Evolutionary conservation across 2,888 invertebrate genomes (phyloP).

Genomic region (Diarsia brunnea): DNA sequence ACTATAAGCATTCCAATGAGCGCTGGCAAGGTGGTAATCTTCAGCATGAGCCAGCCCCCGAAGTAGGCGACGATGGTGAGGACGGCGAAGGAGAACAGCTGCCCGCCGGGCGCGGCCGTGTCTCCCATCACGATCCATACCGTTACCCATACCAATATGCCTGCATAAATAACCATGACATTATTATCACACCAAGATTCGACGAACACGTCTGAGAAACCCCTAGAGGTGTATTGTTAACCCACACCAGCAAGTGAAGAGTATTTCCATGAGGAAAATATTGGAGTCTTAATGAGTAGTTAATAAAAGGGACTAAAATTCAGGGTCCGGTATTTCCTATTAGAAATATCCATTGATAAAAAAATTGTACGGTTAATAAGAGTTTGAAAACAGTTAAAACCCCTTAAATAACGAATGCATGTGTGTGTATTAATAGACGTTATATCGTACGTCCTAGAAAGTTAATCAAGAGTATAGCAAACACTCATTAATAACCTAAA

Average conservation of each 20-base stretch:
- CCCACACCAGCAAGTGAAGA: background rate
- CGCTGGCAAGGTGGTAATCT: constrained; percentile 94
- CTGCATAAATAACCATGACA: constrained; percentile 73
- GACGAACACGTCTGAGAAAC: background rate
- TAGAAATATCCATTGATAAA: background rate
- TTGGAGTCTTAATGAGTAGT: background rate
- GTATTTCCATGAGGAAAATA: background rate
- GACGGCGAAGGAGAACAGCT: constrained; percentile 94
- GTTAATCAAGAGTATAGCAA: constrained; percentile 1
- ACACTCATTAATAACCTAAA: background rate
- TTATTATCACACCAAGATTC: background rate
- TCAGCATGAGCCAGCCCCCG: constrained; percentile 95
- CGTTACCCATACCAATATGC: constrained; percentile 94
- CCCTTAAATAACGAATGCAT: background rate
- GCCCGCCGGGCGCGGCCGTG: constrained; percentile 96
- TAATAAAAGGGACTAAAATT: background rate
- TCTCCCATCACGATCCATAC: constrained; percentile 94
- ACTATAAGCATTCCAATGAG: constrained; percentile 96
- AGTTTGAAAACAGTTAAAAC: background rate
- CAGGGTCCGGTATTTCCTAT: background rate
- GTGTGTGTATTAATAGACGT: background rate
- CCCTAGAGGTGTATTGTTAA: background rate
- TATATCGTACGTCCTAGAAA: constrained; percentile 4
- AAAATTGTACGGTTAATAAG: background rate
- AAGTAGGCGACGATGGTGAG: constrained; percentile 95